Evolutionary conservation across 2,113 vertebrate species (phyloP).

Genomic region (Aldabrachelys gigantea): DNA sequence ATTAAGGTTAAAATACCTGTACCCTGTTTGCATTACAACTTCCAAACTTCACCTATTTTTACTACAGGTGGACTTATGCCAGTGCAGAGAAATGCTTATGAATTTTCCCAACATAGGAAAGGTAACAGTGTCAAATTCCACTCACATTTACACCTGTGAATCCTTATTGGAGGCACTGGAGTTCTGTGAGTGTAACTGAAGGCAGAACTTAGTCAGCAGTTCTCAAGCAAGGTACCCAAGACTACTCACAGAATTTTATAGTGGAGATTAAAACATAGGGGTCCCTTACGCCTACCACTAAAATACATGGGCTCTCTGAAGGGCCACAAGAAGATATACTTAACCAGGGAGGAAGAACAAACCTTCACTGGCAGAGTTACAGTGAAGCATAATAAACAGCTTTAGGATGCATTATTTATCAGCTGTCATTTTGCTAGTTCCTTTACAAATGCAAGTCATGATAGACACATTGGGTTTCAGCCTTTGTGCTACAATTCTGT

Average conservation of each 20-base stretch:
- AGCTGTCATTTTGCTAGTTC: constrained; percentile 18
- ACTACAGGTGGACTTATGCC: neutral
- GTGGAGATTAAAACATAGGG: neutral
- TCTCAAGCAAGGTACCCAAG: neutral
- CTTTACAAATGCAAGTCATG: neutral
- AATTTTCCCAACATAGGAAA: neutral
- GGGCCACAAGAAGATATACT: neutral
- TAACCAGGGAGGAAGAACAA: neutral
- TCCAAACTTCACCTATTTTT: neutral
- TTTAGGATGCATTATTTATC: constrained; percentile 69
- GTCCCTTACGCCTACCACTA: neutral
- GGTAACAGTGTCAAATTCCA: neutral
- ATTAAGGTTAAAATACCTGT: neutral
- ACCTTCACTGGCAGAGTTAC: constrained; percentile 3
- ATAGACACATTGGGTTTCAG: constrained; percentile 13
- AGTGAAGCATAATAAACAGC: constrained; percentile 1
- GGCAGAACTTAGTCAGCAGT: neutral
- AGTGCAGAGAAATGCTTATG: neutral
- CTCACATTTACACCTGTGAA: neutral
- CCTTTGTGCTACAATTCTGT: neutral
- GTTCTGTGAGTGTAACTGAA: neutral
- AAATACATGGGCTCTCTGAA: neutral
- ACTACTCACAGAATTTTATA: neutral
- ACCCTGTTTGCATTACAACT: neutral
- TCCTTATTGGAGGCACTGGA: neutral